phyloP scores from a whole-genome alignment of 2,113 vertebrate species.

The Ploceus nigricollis region DNA sequence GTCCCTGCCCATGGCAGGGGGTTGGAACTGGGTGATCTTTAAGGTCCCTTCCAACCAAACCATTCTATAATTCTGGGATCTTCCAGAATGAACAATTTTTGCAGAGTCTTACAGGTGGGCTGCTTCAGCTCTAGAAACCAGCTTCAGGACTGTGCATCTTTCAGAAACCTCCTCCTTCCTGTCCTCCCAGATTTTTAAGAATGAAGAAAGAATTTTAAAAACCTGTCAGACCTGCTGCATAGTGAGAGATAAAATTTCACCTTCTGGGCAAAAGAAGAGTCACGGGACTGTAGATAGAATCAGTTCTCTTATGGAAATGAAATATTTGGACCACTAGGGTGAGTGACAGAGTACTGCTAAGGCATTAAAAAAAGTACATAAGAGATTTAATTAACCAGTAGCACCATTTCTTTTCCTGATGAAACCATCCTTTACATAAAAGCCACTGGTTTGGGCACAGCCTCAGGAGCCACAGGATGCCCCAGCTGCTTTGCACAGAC shows the following conservation, averaged over 20 bases:
- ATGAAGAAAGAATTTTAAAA: neutral
- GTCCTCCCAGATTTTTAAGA: neutral
- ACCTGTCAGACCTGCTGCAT: neutral
- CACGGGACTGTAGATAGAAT: neutral
- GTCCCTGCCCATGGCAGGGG: neutral
- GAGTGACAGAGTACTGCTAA: neutral
- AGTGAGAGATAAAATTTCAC: neutral
- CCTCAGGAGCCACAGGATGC: neutral
- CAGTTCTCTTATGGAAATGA: neutral
- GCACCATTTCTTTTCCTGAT: neutral
- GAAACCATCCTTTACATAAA: neutral
- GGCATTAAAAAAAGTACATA: neutral
- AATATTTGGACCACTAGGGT: neutral
- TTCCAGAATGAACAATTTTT: neutral
- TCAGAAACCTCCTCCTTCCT: neutral
- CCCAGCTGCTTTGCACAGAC: fast-evolving
- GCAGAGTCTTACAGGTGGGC: neutral
- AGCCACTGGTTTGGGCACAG: neutral
- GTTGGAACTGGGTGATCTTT: neutral
- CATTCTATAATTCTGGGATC: neutral
- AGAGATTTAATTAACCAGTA: neutral
- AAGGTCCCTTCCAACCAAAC: neutral
- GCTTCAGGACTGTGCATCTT: neutral
- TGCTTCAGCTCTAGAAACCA: neutral
- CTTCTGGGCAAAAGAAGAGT: neutral